A percentile compares a stretch with the other conserved stretches of the same genome.
phyloP scores from a whole-genome alignment of 2,113 vertebrate genomes.

The Psittacula cyanocephala region DNA sequence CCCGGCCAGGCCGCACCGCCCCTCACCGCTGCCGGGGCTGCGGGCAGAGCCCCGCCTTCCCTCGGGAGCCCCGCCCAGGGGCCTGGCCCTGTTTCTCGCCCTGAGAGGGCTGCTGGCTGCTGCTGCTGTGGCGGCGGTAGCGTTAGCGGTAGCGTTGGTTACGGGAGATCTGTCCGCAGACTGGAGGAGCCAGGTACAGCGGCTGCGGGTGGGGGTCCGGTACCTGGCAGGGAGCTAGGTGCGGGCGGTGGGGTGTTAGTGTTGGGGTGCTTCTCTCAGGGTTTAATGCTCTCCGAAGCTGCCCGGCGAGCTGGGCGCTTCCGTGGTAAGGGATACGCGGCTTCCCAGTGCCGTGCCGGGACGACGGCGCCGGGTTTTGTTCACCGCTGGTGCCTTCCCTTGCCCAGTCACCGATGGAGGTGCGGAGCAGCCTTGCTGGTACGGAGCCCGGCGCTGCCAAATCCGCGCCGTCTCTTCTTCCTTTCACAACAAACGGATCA shows the following conservation, averaged over 20 bases:
- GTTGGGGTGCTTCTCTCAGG: not conserved
- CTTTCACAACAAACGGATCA: accelerated
- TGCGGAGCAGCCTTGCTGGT: not conserved
- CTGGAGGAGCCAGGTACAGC: accelerated
- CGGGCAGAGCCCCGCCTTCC: too few relatives aligned
- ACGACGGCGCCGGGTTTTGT: not conserved
- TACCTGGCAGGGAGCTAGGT: accelerated
- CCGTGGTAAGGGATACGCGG: not conserved
- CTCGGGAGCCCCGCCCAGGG: not conserved
- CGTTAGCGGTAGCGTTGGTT: accelerated
- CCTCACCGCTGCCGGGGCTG: too few relatives aligned
- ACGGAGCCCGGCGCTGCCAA: not conserved
- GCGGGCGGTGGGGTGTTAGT: not conserved
- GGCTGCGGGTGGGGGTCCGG: not conserved
- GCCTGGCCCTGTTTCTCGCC: not conserved
- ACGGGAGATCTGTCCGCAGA: accelerated
- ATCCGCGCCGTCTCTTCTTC: too few relatives aligned
- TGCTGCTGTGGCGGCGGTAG: too few relatives aligned
- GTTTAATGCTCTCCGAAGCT: not conserved
- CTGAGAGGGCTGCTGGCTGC: accelerated
- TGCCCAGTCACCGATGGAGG: accelerated
- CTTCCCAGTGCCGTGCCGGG: not conserved
- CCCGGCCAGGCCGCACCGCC: not conserved
- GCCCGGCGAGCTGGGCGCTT: not conserved
- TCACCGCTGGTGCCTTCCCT: not conserved